Percentiles rank a stretch among this genome's conserved stretches.
These are phyloP conservation scores for Scaptomyza caliginosa DNA, from an alignment of 2,888 invertebrate species.

Conservation along the genomic window DNA sequence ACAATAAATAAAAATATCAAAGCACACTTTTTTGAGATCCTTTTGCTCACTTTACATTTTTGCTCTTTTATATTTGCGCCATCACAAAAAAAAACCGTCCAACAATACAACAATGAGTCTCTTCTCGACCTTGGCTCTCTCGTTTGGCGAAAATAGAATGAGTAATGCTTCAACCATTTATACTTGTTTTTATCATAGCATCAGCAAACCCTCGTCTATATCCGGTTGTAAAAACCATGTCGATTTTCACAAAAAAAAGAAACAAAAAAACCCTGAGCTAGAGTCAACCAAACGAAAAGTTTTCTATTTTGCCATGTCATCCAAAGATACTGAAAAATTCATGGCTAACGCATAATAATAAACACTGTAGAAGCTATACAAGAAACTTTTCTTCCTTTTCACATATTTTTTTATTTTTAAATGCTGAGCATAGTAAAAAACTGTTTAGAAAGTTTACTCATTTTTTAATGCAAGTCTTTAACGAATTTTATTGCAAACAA, in stretches of 20 bases:
- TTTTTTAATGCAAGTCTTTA: too few relatives aligned
- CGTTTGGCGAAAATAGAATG: too few relatives aligned
- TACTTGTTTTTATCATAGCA: constrained; percentile 1
- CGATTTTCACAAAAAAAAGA: not conserved
- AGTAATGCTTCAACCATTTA: not conserved
- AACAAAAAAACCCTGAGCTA: too few relatives aligned
- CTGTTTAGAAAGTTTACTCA: too few relatives aligned
- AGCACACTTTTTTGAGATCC: constrained; percentile 2
- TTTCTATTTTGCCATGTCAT: constrained; percentile 2
- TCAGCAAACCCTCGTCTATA: not conserved
- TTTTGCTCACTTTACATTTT: constrained; percentile 18
- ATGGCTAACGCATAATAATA: not conserved
- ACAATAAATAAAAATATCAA: constrained; percentile 10
- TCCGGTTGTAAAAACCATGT: not conserved
- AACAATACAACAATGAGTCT: constrained; percentile 17
- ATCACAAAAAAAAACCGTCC: not conserved
- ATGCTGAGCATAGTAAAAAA: not conserved
- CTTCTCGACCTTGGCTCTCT: not conserved
- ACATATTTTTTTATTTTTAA: not conserved
- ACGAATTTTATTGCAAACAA: too few relatives aligned
- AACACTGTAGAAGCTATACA: not conserved
- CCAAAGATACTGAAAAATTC: not conserved
- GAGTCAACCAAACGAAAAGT: not conserved
- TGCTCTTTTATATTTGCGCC: constrained; percentile 34
- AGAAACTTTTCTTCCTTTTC: too few relatives aligned